Evolutionary conservation across 1,140 invertebrate species (phyloP), one percentile per base, ranked within the genome.

Genomic region (Ridgeia piscesae): DNA sequence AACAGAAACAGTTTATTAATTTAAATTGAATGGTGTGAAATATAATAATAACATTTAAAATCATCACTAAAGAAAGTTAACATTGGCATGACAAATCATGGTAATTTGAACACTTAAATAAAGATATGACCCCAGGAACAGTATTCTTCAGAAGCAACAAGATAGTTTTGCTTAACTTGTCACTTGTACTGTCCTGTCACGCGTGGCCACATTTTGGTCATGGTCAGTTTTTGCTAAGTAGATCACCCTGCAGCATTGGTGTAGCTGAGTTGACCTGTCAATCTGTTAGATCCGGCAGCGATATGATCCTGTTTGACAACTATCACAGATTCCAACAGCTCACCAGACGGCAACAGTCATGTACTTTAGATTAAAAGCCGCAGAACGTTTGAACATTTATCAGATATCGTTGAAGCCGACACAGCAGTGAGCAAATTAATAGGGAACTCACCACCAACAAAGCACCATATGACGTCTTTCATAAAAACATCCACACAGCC

Each of bases 101-200:
- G 58, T 77, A 77, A 77, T 77, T 77, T 77, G 14, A 77, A 17
- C 58, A 77, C 14, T 77, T 21, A 77, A 77, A 27, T 77, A 21
- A 77, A 21, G 17, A 77, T 2, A 77, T 77, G 58, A 21, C 17
- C 58, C 58, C 14, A 77, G 58, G 58, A 77, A 77, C 58, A 27
- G 27, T 77, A 77, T 77, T 9, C 58, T 77, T 77, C 58, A 77
- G 27, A 77, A 77, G 58, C 27, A 21, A 77, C 58, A 77, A 27
- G 58, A 77, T 77, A 77, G 58, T 77, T 77, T 77, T 77, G 58
- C 58, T 77, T 77, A 77, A 77, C 58, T 77, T 77, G 58, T 77
- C 58, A 77, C 58, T 77, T 77, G 58, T 77, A 77, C 58, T 77
- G 58, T 17, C 27, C 58, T 77, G 58, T 77, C 8, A 77, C 58